Percentiles rank a stretch among this genome's conserved stretches.
phyloP scores from a whole-genome alignment of 2,113 vertebrate species.

The Amblyopsis rosae region DNA sequence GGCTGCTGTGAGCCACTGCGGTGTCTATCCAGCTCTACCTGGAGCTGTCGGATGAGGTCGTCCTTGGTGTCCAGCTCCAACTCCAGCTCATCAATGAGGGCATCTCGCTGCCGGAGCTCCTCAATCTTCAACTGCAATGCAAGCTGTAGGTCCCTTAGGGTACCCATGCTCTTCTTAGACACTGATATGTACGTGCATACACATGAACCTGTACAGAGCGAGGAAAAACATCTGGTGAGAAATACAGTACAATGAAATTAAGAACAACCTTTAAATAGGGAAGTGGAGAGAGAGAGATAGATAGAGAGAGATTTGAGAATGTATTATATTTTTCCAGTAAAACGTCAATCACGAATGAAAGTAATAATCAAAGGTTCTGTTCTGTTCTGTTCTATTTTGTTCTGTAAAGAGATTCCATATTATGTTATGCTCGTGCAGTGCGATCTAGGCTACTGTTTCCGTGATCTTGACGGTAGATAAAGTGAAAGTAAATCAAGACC shows the following conservation, averaged over 20 bases:
- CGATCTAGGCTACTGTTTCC: not conserved
- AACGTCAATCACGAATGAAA: not conserved
- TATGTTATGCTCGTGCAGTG: not conserved
- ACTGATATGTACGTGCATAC: too few relatives aligned
- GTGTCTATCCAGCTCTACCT: constrained; percentile 69
- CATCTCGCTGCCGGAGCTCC: constrained; percentile 74
- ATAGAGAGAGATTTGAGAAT: not conserved
- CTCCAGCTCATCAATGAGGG: constrained; percentile 78
- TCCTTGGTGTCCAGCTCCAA: constrained; percentile 77
- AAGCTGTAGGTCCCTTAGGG: constrained; percentile 74
- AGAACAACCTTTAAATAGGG: not conserved
- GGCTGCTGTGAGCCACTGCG: constrained; percentile 24
- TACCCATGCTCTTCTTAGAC: constrained; percentile 45
- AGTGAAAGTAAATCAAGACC: not conserved
- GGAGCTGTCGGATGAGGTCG: constrained; percentile 74
- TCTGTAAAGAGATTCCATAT: not conserved
- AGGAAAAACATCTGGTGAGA: not conserved
- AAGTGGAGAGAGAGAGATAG: not conserved
- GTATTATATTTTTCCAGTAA: not conserved
- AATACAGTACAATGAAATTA: not conserved
- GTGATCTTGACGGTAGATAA: not conserved
- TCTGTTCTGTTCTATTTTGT: not conserved
- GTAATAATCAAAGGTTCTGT: not conserved
- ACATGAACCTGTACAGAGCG: too few relatives aligned
- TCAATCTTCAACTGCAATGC: constrained; percentile 77